phyloP scores from a whole-genome alignment of 2,797 vertebrate species.

The Tadarida brasiliensis region DNA sequence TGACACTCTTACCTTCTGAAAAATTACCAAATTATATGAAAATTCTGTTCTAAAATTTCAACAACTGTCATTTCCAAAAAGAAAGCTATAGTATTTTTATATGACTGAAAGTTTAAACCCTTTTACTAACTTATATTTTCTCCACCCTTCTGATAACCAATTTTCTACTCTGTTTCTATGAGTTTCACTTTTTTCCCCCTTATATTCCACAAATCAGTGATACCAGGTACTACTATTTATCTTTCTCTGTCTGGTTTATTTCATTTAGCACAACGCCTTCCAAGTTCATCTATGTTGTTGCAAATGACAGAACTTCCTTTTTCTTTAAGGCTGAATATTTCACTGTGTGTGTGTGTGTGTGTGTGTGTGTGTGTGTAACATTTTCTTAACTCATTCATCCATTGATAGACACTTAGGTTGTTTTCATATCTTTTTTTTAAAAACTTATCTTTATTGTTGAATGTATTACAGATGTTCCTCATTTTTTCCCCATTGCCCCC shows the following conservation, averaged over 20 bases:
- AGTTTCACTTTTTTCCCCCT: not conserved
- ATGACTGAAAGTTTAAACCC: not conserved
- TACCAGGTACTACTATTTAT: not conserved
- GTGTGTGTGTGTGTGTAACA: not conserved
- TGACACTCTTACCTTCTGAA: slow-evolving; percentile 54
- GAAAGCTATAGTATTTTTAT: not conserved
- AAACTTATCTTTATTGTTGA: too few species aligned
- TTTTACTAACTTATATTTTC: not conserved
- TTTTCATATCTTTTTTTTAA: not conserved
- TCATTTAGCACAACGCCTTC: not conserved
- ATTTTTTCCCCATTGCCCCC: too few species aligned
- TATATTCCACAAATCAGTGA: not conserved
- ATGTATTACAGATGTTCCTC: too few species aligned
- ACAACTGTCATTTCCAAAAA: slow-evolving; percentile 16
- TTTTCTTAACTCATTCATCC: not conserved
- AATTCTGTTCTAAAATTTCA: slow-evolving; percentile 55
- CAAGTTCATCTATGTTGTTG: not conserved
- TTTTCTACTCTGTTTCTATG: not conserved
- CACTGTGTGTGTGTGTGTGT: too few species aligned
- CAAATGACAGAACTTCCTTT: not conserved
- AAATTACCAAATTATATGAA: slow-evolving; percentile 34
- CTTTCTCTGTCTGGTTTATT: not conserved
- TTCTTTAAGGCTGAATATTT: not conserved
- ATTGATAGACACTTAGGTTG: not conserved
- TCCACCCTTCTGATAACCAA: not conserved